phyloP scores from a whole-genome alignment of 1,140 invertebrate species.

The Calycopis cecrops region DNA sequence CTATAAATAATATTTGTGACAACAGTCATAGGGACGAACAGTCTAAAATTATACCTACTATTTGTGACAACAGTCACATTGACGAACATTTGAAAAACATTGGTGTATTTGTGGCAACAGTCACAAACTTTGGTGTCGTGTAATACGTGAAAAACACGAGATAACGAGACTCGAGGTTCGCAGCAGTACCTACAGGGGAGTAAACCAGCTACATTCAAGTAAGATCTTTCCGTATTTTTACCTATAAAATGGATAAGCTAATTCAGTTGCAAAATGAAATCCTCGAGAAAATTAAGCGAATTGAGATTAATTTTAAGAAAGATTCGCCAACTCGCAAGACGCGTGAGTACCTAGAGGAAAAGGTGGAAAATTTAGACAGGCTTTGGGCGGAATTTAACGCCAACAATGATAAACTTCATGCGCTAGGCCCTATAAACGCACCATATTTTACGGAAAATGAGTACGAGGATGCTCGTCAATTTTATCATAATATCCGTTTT shows the following conservation, averaged over 20 bases:
- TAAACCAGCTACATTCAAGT: not conserved
- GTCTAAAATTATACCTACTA: too few species aligned
- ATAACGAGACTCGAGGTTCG: too few species aligned
- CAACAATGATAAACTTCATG: constrained; percentile 5
- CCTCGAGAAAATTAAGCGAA: not conserved
- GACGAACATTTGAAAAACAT: too few species aligned
- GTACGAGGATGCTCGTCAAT: constrained; percentile 8
- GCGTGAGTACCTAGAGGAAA: constrained; percentile 7
- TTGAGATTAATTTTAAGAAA: not conserved
- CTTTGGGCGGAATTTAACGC: constrained; percentile 13
- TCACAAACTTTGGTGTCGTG: too few species aligned
- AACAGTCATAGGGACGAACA: too few species aligned
- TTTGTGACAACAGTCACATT: too few species aligned
- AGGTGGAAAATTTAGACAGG: not conserved
- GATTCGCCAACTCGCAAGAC: not conserved
- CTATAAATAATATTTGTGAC: too few species aligned
- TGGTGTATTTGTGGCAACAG: too few species aligned
- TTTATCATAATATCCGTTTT: constrained; percentile 8
- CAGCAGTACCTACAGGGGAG: not conserved
- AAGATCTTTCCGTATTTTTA: constrained; percentile 9
- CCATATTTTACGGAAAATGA: constrained; percentile 6
- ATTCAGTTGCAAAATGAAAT: not conserved
- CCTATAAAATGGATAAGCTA: not conserved
- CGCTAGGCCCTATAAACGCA: not conserved
- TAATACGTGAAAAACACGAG: too few species aligned